Evolutionary conservation across 2,888 invertebrate genomes (phyloP).

Genomic region (Clepsis dumicolana): DNA sequence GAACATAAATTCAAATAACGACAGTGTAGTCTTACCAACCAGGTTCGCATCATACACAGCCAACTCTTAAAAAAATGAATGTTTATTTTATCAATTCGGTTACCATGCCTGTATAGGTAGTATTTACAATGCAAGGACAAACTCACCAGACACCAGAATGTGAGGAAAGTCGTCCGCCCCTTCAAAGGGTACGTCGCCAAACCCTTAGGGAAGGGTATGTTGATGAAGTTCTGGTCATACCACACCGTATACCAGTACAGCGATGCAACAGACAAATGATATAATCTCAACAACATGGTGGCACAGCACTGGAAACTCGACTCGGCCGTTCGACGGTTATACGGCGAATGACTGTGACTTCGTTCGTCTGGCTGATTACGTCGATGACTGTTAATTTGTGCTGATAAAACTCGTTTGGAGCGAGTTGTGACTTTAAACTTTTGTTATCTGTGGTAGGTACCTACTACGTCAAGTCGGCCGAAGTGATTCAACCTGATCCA

Average conservation of each 20-base stretch:
- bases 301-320: neutral
- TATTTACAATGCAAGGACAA: too few relatives aligned
- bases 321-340: neutral
- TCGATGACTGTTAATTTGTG: neutral
- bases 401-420: neutral
- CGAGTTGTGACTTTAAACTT: slow-evolving; percentile 5
- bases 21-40: too few relatives aligned
- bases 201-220: slow-evolving; percentile 26
- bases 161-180: slow-evolving; percentile 26
- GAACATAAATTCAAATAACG: too few relatives aligned
- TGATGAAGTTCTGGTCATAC: slow-evolving; percentile 33
- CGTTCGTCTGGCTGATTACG: too few relatives aligned
- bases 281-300: slow-evolving; percentile 26
- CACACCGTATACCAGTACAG: slow-evolving; percentile 31
- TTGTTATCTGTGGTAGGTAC: neutral
- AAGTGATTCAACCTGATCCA: neutral
- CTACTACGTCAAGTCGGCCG: neutral
- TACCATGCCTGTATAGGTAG: too few relatives aligned
- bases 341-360: slow-evolving; percentile 28
- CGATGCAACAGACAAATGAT: slow-evolving; percentile 22
- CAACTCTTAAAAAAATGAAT: too few relatives aligned
- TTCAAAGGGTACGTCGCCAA: slow-evolving; percentile 22
- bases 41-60: too few relatives aligned
- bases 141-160: slow-evolving; percentile 42
- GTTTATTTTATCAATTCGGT: too few relatives aligned